Conservation (phyloP, 2,113 vertebrate genomes). For the Ailurus styani region DNA sequence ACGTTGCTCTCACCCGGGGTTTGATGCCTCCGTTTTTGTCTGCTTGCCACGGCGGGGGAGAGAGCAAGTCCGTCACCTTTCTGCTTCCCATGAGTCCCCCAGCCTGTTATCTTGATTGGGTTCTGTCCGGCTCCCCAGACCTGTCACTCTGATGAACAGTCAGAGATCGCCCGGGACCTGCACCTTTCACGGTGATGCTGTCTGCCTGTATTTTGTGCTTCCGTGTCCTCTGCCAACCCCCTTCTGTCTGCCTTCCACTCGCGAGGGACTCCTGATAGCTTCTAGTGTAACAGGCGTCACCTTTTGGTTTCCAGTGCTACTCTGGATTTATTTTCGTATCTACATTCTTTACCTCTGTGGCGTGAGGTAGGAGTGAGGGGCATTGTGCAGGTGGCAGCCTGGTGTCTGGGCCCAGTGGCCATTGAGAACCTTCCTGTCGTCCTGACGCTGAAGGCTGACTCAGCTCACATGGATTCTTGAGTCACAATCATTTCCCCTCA, state of each 20-base stretch:
- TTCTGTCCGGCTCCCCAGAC: not conserved
- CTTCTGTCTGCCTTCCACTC: not conserved
- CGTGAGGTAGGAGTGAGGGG: not conserved
- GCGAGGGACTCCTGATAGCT: not conserved
- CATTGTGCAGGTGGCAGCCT: not conserved
- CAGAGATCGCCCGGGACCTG: not conserved
- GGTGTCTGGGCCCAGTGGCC: not conserved
- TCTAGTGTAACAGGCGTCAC: not conserved
- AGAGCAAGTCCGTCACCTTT: not conserved
- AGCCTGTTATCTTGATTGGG: not conserved
- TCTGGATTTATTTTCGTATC: not conserved
- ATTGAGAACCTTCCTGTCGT: not conserved
- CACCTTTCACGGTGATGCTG: not conserved
- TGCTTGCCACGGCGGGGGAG: not conserved
- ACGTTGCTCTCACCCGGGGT: not conserved
- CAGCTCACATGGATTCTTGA: not conserved
- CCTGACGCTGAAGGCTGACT: not conserved
- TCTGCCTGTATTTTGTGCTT: not conserved
- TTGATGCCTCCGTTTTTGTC: not conserved
- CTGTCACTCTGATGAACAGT: not conserved
- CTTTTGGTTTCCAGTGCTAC: not conserved
- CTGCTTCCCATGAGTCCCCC: not conserved
- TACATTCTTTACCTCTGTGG: not conserved
- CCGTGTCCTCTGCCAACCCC: not conserved
- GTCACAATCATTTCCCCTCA: not conserved